Conservation (phyloP, 2,797 vertebrate species). For the Pseudomugil tenellus region DNA sequence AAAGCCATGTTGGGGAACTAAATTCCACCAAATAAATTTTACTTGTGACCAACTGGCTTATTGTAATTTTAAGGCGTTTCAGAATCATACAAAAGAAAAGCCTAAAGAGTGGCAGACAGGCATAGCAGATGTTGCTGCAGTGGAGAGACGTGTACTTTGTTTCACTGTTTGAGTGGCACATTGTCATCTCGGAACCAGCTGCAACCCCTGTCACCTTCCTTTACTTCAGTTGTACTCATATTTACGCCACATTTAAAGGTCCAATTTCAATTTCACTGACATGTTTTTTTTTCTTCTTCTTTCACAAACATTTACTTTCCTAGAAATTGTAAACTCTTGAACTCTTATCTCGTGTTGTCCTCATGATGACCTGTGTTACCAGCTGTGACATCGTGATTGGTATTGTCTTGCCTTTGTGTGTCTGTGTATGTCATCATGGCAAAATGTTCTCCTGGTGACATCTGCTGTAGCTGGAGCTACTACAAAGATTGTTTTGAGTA, state of each 20-base stretch:
- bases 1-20: background rate
- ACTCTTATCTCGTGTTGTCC: background rate
- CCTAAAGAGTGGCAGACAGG: constrained; percentile 49
- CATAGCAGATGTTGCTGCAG: constrained; percentile 20
- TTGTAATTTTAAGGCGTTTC: constrained; percentile 33
- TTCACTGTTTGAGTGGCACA: constrained; percentile 53
- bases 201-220: constrained; percentile 49
- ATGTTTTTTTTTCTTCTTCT: too few species aligned
- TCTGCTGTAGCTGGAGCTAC: background rate
- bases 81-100: constrained; percentile 48
- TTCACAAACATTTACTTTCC: constrained; percentile 3
- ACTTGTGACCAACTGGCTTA: constrained; percentile 10
- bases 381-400: background rate
- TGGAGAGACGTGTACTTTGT: constrained; percentile 27
- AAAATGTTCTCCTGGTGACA: constrained; percentile 1
- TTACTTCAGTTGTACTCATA: constrained; percentile 20
- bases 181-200: constrained; percentile 51
- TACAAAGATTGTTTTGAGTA: background rate
- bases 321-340: constrained; percentile 6
- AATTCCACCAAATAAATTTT: constrained; percentile 2
- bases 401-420: background rate
- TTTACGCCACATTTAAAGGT: constrained; percentile 30
- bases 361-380: constrained; percentile 8
- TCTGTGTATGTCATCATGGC: background rate
- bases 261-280: constrained; percentile 16